Conservation (phyloP, 2,888 invertebrate species). For the Philonicus albiceps region DNA sequence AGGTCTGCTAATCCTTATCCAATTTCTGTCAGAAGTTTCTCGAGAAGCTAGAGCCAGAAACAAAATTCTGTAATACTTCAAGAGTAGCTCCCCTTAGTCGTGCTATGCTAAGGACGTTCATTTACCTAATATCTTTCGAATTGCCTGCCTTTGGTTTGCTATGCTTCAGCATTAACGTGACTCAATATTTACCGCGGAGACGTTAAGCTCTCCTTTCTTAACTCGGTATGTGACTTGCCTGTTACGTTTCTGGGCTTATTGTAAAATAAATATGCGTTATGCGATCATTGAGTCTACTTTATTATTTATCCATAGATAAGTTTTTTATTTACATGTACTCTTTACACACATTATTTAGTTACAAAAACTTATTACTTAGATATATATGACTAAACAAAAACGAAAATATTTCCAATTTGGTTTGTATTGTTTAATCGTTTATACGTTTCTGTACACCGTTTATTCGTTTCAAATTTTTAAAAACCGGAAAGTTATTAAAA, state of each 20-base stretch:
- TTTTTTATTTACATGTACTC: no score
- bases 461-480: no score
- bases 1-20: not conserved
- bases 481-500: no score
- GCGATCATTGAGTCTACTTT: no score
- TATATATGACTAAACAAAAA: no score
- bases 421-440: no score
- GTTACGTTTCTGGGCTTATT: not conserved
- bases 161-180: not conserved
- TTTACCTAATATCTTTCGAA: not conserved
- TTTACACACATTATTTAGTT: no score
- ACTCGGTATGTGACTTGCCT: not conserved
- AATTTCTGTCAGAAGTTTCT: not conserved
- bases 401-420: no score
- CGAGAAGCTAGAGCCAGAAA: not conserved
- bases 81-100: not conserved
- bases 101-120: not conserved
- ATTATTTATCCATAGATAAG: no score
- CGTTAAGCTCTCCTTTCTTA: not conserved
- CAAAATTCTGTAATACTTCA: not conserved
- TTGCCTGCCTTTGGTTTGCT: not conserved
- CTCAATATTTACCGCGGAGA: not conserved
- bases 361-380: no score
- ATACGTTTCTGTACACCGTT: no score
- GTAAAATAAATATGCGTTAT: no score